These are phyloP conservation scores for Holothuria glaberrima DNA, from an alignment of 35 echinoderm and acorn worm species.

Conservation along the genomic window DNA sequence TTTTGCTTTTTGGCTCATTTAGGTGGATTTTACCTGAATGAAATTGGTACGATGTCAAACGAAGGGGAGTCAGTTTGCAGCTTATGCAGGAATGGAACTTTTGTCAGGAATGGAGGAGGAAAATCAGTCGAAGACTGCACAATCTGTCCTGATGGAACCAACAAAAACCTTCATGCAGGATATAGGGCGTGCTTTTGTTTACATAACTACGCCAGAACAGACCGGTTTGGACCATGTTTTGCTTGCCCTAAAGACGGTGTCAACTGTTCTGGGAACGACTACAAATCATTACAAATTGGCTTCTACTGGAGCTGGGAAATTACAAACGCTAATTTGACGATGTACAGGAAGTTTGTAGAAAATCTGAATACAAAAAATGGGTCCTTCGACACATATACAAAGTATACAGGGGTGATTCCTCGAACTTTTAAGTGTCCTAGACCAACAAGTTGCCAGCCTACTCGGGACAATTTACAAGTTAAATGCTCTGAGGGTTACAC, in stretches of 20 bases:
- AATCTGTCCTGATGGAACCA: constrained; percentile 53
- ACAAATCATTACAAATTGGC: background rate
- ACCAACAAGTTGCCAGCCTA: background rate
- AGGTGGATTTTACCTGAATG: constrained; percentile 57
- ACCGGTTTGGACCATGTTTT: constrained; percentile 24
- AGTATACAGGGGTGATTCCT: constrained; percentile 1
- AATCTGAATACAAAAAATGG: background rate
- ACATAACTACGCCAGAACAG: constrained; percentile 11
- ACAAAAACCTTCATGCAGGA: constrained; percentile 26
- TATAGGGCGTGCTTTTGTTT: constrained; percentile 52
- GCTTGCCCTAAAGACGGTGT: constrained; percentile 23
- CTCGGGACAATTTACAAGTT: background rate
- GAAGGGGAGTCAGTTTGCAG: background rate
- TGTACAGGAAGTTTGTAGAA: constrained; percentile 26
- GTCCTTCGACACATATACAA: background rate
- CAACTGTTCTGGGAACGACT: constrained; percentile 36
- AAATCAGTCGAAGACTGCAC: background rate
- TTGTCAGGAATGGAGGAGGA: background rate
- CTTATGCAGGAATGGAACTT: constrained; percentile 45
- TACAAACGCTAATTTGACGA: background rate
- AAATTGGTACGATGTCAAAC: constrained; percentile 11
- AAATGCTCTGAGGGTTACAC: background rate
- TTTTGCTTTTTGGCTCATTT: no score
- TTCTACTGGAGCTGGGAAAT: constrained; percentile 40
- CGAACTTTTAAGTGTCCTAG: background rate